These are phyloP conservation scores for Apostichopus parvimensis DNA, from an alignment of 35 echinoderm and acorn worm genomes.

Conservation along the genomic window DNA sequence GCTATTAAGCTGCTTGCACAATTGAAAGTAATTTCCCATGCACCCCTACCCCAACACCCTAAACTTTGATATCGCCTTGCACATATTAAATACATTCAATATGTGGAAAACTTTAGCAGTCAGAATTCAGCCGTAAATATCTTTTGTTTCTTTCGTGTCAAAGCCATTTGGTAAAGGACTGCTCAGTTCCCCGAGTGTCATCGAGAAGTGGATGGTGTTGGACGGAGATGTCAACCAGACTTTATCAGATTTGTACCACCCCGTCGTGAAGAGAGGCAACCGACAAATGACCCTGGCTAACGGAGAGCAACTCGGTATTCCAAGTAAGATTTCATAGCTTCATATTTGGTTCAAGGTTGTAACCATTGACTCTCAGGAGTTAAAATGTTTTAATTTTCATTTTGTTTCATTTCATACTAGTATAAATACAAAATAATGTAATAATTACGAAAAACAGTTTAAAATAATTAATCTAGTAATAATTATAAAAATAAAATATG, in stretches of 20 bases:
- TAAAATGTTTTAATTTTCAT: background rate
- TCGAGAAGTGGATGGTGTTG: conserved; percentile 84
- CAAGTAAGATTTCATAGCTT: conserved; percentile 38
- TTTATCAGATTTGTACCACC: conserved; percentile 50
- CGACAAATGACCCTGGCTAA: conserved; percentile 43
- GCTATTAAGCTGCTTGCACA: too few relatives aligned
- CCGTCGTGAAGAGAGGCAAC: conserved; percentile 15
- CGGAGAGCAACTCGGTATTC: conserved; percentile 70
- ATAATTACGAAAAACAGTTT: background rate
- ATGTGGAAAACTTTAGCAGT: too few relatives aligned
- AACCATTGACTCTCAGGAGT: background rate
- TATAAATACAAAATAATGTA: background rate
- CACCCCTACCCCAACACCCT: too few relatives aligned
- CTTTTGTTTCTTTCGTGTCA: background rate
- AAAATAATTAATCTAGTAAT: background rate
- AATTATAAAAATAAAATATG: too few relatives aligned
- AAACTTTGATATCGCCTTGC: too few relatives aligned
- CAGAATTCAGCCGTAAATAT: too few relatives aligned
- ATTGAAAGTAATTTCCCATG: too few relatives aligned
- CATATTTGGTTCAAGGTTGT: background rate
- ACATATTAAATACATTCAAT: too few relatives aligned
- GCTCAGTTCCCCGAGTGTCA: conserved; percentile 81
- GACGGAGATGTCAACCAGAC: conserved; percentile 68
- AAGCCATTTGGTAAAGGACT: conserved; percentile 68
- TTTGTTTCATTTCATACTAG: too few relatives aligned